Conservation (phyloP, 2,797 vertebrate species). For the Mus caroli region DNA sequence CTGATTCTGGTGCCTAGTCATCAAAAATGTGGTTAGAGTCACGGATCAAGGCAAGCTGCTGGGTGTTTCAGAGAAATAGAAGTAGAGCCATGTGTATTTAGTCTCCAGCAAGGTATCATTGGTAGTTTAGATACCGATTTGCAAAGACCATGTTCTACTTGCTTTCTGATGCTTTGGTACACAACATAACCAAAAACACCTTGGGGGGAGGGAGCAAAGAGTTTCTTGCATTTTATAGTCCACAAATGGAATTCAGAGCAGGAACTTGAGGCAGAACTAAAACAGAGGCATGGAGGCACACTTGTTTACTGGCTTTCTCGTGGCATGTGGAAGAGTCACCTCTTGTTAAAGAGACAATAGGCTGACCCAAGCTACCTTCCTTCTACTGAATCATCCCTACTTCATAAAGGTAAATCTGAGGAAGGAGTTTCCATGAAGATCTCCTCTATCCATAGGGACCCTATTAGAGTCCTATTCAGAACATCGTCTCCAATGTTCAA, state of each 20-base stretch:
- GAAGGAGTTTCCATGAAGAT: constrained; percentile 21
- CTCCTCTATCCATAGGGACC: neutral
- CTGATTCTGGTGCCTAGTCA: neutral
- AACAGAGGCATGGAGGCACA: neutral
- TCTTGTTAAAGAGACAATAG: neutral
- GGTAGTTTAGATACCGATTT: neutral
- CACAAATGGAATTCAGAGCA: neutral
- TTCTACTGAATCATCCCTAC: neutral
- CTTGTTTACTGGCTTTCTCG: neutral
- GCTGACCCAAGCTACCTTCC: neutral
- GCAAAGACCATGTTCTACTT: neutral
- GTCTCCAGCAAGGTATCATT: neutral
- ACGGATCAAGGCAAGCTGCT: neutral
- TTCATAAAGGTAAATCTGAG: neutral
- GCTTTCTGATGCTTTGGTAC: neutral
- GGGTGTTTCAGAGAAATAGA: neutral
- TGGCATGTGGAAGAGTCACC: neutral
- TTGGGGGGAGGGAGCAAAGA: neutral
- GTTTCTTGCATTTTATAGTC: neutral
- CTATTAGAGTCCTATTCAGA: neutral
- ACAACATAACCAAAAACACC: no score
- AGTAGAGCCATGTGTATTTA: neutral
- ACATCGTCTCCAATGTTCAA: neutral
- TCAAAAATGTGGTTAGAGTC: neutral
- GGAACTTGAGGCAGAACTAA: neutral